Percentiles rank a stretch among this genome's conserved stretches.
Evolutionary conservation across 1,140 invertebrate species (phyloP).

Genomic region (Pectinophora gossypiella): DNA sequence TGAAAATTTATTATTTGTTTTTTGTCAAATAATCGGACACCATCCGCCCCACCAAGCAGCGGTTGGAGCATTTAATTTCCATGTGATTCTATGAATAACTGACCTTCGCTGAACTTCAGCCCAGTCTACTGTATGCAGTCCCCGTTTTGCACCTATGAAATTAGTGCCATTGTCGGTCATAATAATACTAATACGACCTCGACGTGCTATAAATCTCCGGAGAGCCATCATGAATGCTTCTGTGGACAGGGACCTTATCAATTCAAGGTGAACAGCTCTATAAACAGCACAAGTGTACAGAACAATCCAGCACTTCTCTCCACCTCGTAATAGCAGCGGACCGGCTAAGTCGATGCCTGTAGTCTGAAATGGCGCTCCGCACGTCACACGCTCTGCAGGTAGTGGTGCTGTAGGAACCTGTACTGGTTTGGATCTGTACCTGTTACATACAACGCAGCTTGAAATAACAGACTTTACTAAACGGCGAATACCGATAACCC

Average conservation of each 20-base stretch:
- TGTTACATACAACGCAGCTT: conserved; percentile 6
- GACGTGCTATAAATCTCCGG: not conserved
- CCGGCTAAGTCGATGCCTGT: conserved; percentile 9
- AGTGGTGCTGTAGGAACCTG: conserved; percentile 9
- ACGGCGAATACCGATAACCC: conserved; percentile 3
- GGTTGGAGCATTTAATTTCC: conserved; percentile 9
- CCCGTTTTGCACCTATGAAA: not conserved
- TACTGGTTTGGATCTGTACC: not conserved
- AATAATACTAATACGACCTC: not conserved
- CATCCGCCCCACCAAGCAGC: conserved; percentile 16
- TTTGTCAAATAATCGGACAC: too few species aligned
- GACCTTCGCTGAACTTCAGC: not conserved
- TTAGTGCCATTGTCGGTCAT: not conserved
- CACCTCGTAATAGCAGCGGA: not conserved
- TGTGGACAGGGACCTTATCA: conserved; percentile 9
- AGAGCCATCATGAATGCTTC: conserved; percentile 9
- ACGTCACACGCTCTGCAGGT: conserved; percentile 2
- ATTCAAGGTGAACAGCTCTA: conserved; percentile 12
- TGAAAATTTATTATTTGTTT: too few species aligned
- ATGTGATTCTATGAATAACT: not conserved
- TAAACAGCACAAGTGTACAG: conserved; percentile 12
- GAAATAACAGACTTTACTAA: not conserved
- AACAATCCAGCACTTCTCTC: conserved; percentile 9
- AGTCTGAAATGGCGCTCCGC: not conserved
- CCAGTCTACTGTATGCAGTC: not conserved